A percentile compares a stretch with the other conserved stretches of the same genome.
phyloP scores from a whole-genome alignment of 2,888 invertebrate species.

The Gryllus longicercus region DNA sequence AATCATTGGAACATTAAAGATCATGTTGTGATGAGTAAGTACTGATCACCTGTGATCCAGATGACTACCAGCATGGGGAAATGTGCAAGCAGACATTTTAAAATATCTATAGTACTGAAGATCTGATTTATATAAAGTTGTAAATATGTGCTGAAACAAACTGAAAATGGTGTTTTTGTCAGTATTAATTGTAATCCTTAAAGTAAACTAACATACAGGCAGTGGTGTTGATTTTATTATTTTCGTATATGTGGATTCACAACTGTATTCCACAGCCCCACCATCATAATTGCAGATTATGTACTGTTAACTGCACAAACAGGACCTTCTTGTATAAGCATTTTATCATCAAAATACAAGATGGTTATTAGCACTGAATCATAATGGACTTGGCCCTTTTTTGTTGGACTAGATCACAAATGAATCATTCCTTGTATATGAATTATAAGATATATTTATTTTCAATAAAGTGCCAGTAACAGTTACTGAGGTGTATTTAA shows the following conservation, averaged over 20 bases:
- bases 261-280: neutral
- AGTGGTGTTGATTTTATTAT: neutral
- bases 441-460: slow-evolving; percentile 27
- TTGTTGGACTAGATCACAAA: slow-evolving; percentile 6
- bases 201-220: neutral
- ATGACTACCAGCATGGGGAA: neutral
- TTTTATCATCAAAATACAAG: no score
- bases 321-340: neutral
- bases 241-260: neutral
- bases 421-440: slow-evolving; percentile 11
- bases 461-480: slow-evolving; percentile 26
- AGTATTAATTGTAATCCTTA: neutral
- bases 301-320: neutral
- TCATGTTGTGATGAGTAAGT: no score
- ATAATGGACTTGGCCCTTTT: neutral
- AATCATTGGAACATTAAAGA: no score
- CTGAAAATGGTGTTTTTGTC: neutral
- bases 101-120: neutral
- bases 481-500: neutral
- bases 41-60: no score
- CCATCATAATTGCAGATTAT: neutral
- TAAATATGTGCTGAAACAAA: neutral
- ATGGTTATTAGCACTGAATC: no score
- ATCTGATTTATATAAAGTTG: neutral
- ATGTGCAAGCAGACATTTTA: neutral